phyloP scores from a whole-genome alignment of 1,140 invertebrate species.

The Zaprionus nigranus region DNA sequence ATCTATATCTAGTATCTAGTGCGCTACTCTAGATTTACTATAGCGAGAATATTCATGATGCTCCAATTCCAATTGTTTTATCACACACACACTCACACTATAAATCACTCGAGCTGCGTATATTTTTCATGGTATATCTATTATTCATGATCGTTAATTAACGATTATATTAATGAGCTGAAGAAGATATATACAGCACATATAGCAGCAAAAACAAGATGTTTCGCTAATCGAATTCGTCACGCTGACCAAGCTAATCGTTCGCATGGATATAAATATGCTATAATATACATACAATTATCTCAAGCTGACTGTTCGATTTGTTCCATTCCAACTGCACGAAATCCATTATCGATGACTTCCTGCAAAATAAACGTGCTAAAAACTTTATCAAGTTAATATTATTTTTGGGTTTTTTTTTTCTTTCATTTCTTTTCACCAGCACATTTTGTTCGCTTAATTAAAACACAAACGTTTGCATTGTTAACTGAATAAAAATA shows the following conservation, averaged over 20 bases:
- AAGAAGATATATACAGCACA: background rate
- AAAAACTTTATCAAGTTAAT: constrained; percentile 48
- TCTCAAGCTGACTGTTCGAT: constrained; percentile 35
- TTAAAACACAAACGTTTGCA: constrained; percentile 70
- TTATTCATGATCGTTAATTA: constrained; percentile 3
- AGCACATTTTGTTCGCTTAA: constrained; percentile 31
- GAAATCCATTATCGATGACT: constrained; percentile 40
- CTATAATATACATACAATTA: constrained; percentile 14
- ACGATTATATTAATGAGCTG: background rate
- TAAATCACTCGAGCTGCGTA: background rate
- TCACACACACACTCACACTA: background rate
- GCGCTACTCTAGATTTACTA: background rate
- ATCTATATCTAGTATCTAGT: background rate
- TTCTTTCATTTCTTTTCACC: background rate
- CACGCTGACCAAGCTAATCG: constrained; percentile 1
- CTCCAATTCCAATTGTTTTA: background rate
- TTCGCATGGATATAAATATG: background rate
- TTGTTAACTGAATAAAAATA: constrained; percentile 30
- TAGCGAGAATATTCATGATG: background rate
- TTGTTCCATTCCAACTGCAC: constrained; percentile 25
- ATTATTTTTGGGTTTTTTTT: constrained; percentile 34
- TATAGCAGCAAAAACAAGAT: background rate
- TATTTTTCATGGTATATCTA: background rate
- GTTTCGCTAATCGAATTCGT: constrained; percentile 3
- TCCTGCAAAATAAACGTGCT: constrained; percentile 48